A percentile compares a stretch with the other conserved stretches of the same genome.
Conservation (phyloP, 2,888 invertebrate species). For the Entomobrya multifasciata region DNA sequence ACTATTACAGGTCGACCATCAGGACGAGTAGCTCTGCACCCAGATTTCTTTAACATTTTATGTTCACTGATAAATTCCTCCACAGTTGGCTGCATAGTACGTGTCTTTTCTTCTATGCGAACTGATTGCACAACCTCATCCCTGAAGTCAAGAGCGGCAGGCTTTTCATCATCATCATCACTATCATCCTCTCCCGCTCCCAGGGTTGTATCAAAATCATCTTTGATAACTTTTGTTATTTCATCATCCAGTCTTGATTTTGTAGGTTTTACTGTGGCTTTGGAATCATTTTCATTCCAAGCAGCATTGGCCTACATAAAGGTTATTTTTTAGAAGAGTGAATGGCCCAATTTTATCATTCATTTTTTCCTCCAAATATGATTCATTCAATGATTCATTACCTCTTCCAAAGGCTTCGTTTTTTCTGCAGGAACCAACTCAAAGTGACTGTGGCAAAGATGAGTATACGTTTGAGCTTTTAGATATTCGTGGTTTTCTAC, state of each 20-base stretch:
- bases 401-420: slow-evolving; percentile 37
- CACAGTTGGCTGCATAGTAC: slow-evolving; percentile 10
- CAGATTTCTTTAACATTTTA: slow-evolving; percentile 44
- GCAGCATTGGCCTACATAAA: neutral
- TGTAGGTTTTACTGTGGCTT: neutral
- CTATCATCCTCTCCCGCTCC: neutral
- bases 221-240: slow-evolving; percentile 27
- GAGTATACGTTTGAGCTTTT: slow-evolving; percentile 44
- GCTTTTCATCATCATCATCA: neutral
- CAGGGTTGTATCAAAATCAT: slow-evolving; percentile 42
- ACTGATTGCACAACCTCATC: neutral
- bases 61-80: slow-evolving; percentile 60
- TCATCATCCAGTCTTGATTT: neutral
- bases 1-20: slow-evolving; percentile 67
- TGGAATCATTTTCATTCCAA: neutral
- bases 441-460: slow-evolving; percentile 59
- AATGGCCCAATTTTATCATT: neutral
- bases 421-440: slow-evolving; percentile 35
- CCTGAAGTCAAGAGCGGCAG: slow-evolving; percentile 4
- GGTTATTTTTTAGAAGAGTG: neutral
- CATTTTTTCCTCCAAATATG: neutral
- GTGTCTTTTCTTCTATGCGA: neutral
- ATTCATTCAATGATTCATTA: neutral
- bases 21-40: slow-evolving; percentile 41
- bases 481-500: slow-evolving; percentile 60